Evolutionary conservation across 53 echinoderm and acorn worm genomes (phyloP).

Genomic region (Pentamera pediparva): DNA sequence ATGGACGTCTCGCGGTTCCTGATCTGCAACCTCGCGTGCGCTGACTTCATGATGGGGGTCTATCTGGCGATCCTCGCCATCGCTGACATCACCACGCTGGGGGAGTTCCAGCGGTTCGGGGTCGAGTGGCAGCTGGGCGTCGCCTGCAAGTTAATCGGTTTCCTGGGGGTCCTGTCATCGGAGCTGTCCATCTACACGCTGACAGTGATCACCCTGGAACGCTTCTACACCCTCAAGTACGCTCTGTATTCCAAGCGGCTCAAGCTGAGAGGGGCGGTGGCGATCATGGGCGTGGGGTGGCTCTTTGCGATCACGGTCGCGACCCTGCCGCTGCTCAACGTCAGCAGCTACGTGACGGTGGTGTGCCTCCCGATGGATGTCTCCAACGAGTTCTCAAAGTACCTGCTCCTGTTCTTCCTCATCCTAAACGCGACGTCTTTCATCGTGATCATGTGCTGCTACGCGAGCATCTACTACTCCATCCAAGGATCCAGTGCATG

Average conservation of each 20-base stretch:
- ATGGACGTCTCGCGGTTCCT: slow-evolving; percentile 87
- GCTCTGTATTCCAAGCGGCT: slow-evolving; percentile 85
- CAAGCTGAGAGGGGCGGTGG: slow-evolving; percentile 62
- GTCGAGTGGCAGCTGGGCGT: slow-evolving; percentile 75
- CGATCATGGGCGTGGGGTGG: slow-evolving; percentile 84
- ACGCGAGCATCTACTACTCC: slow-evolving; percentile 77
- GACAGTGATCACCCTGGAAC: slow-evolving; percentile 78
- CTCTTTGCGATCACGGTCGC: slow-evolving; percentile 65
- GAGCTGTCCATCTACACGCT: slow-evolving; percentile 88
- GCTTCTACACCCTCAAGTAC: slow-evolving; percentile 88
- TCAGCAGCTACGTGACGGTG: slow-evolving; percentile 59
- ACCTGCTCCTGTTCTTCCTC: slow-evolving; percentile 53
- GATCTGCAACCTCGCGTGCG: slow-evolving; percentile 95
- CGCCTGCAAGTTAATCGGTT: slow-evolving; percentile 65
- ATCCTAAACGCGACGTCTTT: slow-evolving; percentile 67
- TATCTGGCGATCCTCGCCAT: slow-evolving; percentile 76
- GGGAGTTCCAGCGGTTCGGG: slow-evolving; percentile 56
- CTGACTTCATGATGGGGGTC: slow-evolving; percentile 80
- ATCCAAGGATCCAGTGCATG: slow-evolving; percentile 90
- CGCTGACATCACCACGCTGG: slow-evolving; percentile 64
- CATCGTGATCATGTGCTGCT: slow-evolving; percentile 69
- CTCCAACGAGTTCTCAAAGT: slow-evolving; percentile 28
- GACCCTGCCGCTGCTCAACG: slow-evolving; percentile 53
- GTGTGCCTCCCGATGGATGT: slow-evolving; percentile 82
- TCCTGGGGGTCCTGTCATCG: slow-evolving; percentile 83